These are phyloP conservation scores for Thereva unica DNA, from an alignment of 2,888 invertebrate genomes.

Conservation along the genomic window DNA sequence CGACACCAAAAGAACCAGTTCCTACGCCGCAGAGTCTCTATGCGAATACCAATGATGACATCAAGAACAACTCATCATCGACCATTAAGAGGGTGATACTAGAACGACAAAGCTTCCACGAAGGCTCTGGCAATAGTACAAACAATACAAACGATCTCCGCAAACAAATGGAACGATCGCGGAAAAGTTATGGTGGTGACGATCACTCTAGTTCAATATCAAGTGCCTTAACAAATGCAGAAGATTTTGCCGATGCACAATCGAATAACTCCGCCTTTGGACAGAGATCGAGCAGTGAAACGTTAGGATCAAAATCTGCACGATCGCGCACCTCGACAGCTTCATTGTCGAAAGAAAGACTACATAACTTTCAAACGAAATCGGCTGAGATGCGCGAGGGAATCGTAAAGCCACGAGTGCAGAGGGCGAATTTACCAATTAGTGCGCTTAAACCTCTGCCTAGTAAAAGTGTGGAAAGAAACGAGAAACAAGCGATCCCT, in stretches of 20 bases:
- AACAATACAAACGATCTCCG: conserved; percentile 45
- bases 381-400: conserved; percentile 30
- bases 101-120: conserved; percentile 51
- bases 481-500: conserved; percentile 38
- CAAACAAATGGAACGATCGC: conserved; percentile 47
- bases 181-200: conserved; percentile 49
- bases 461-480: conserved; percentile 41
- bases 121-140: conserved; percentile 45
- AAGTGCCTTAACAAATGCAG: conserved; percentile 51
- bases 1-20: conserved; percentile 51
- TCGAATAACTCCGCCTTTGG: conserved; percentile 36
- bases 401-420: conserved; percentile 44
- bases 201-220: conserved; percentile 51
- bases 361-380: conserved; percentile 38
- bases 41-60: not conserved
- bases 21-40: conserved; percentile 48
- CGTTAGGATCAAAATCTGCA: not conserved
- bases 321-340: conserved; percentile 34
- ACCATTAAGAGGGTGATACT: conserved; percentile 52
- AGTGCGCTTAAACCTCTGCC: conserved; percentile 42
- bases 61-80: conserved; percentile 25
- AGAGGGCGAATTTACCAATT: conserved; percentile 44
- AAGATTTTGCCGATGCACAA: conserved; percentile 44
- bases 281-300: conserved; percentile 29
- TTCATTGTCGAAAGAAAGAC: conserved; percentile 45